Conservation (phyloP, 2,113 vertebrate genomes). For the Todiramphus saurophagus region DNA sequence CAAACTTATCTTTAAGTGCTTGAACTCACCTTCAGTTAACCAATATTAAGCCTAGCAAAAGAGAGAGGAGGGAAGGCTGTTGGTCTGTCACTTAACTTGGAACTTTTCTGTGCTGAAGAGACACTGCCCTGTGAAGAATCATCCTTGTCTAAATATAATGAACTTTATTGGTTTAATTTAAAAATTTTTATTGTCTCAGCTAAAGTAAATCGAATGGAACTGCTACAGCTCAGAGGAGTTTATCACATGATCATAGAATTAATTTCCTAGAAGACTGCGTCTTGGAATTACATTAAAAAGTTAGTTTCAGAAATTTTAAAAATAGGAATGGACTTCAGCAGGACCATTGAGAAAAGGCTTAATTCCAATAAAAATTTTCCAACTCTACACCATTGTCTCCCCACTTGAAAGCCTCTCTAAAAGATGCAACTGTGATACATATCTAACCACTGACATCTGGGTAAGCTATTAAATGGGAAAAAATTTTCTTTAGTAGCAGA, state of each 20-base stretch:
- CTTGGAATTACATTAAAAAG: background rate
- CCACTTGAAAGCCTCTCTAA: background rate
- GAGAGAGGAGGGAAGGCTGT: background rate
- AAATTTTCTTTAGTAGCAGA: background rate
- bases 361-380: background rate
- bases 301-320: background rate
- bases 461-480: background rate
- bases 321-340: background rate
- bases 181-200: background rate
- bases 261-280: background rate
- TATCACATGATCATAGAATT: background rate
- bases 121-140: background rate
- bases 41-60: background rate
- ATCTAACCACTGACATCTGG: background rate
- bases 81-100: background rate
- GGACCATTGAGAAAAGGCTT: background rate
- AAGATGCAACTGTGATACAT: background rate
- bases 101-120: background rate
- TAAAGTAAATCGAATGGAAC: background rate
- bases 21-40: background rate
- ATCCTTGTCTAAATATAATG: background rate
- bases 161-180: background rate
- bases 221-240: background rate
- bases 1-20: background rate
- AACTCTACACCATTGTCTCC: background rate